phyloP scores from a whole-genome alignment of 2,888 invertebrate species.

The Cheilosia vernalis region DNA sequence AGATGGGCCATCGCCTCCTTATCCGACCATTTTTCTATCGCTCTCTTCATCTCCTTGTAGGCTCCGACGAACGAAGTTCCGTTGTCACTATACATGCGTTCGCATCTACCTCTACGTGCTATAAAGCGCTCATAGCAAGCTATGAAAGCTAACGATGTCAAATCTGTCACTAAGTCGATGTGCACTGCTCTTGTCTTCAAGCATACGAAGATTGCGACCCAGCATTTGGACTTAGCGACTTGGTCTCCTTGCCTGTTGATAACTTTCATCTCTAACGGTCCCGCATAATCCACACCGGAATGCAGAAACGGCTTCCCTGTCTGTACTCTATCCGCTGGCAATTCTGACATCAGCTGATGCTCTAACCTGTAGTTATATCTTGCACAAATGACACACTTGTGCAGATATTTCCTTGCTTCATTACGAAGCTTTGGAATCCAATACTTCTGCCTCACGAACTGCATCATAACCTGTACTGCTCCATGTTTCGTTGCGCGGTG shows the following conservation, averaged over 20 bases:
- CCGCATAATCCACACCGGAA: conserved; percentile 41
- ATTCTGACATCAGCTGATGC: not conserved
- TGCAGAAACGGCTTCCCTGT: conserved; percentile 34
- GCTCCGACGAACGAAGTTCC: conserved; percentile 32
- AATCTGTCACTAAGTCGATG: too few relatives aligned
- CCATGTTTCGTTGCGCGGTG: conserved; percentile 42
- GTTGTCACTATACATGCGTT: conserved; percentile 53
- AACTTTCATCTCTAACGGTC: conserved; percentile 38
- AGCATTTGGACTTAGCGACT: not conserved
- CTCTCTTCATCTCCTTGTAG: not conserved
- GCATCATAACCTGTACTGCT: conserved; percentile 51
- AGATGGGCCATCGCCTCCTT: too few relatives aligned
- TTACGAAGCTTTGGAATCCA: conserved; percentile 37
- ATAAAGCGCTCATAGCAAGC: too few relatives aligned
- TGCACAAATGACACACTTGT: conserved; percentile 36
- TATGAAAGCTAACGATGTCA: too few relatives aligned
- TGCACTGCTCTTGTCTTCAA: too few relatives aligned
- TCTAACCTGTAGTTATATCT: conserved; percentile 15
- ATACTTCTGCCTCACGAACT: conserved; percentile 36
- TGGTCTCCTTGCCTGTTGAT: conserved; percentile 25
- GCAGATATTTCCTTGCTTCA: conserved; percentile 17
- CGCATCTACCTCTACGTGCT: conserved; percentile 61
- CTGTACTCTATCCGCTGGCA: conserved; percentile 5
- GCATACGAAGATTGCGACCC: too few relatives aligned
- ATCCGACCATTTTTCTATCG: too few relatives aligned